Conservation (phyloP, 2,888 invertebrate species). For the Dryococelus australis region DNA sequence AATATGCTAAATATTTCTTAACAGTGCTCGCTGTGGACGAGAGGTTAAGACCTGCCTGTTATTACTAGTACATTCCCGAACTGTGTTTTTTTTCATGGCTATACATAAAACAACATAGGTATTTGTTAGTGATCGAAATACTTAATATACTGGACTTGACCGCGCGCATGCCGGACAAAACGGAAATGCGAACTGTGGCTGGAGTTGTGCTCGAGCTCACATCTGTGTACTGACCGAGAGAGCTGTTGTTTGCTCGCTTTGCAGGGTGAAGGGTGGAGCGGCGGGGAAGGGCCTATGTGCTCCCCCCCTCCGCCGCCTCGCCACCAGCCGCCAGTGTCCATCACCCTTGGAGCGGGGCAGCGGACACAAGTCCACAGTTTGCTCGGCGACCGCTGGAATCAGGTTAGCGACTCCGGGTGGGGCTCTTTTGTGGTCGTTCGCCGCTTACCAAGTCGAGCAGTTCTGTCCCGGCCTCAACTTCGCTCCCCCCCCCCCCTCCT, state of each 20-base stretch:
- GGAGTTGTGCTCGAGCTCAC: too few species aligned
- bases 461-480: neutral
- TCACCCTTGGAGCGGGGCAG: neutral
- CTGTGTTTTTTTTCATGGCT: too few species aligned
- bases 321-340: too few species aligned
- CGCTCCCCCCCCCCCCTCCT: neutral
- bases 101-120: too few species aligned
- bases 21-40: too few species aligned
- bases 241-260: neutral
- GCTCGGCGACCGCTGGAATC: neutral
- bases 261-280: neutral
- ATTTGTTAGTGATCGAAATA: too few species aligned
- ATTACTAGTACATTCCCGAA: too few species aligned
- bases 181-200: too few species aligned
- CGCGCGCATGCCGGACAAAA: neutral
- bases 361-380: constrained; percentile 16
- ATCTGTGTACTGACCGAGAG: neutral
- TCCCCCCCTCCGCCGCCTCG: neutral
- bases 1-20: too few species aligned
- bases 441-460: constrained; percentile 16
- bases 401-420: neutral
- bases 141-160: too few species aligned
- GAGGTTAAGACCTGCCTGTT: too few species aligned
- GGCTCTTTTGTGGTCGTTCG: neutral
- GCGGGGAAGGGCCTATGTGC: neutral